These are phyloP conservation scores for Oreochromis grahami DNA, from an alignment of 2,797 vertebrate genomes.

Conservation along the genomic window DNA sequence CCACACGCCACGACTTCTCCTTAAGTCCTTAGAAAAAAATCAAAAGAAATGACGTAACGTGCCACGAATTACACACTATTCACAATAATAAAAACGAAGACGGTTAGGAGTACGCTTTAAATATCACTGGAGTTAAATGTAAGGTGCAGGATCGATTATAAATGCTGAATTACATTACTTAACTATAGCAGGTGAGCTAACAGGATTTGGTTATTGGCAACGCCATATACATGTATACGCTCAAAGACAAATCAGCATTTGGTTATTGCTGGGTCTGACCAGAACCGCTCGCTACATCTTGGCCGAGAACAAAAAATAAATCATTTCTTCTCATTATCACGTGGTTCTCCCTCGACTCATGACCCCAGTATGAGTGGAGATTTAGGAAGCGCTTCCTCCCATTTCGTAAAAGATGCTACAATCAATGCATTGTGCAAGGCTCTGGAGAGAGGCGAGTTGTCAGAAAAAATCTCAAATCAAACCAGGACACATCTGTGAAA, in stretches of 20 bases:
- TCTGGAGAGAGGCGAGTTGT: slow-evolving; percentile 35
- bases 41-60: slow-evolving; percentile 16
- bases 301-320: slow-evolving; percentile 50
- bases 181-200: slow-evolving; percentile 68
- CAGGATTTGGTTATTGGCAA: slow-evolving; percentile 79
- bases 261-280: slow-evolving; percentile 72
- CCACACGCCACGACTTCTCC: slow-evolving; percentile 5
- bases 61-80: slow-evolving; percentile 49
- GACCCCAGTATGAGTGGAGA: neutral
- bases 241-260: slow-evolving; percentile 72
- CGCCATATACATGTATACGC: slow-evolving; percentile 60
- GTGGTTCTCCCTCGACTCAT: slow-evolving; percentile 24
- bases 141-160: slow-evolving; percentile 78
- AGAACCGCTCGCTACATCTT: slow-evolving; percentile 65
- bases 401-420: slow-evolving; percentile 56
- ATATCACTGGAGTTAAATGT: slow-evolving; percentile 72
- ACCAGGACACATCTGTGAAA: slow-evolving; percentile 29
- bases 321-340: neutral
- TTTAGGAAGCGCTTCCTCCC: slow-evolving; percentile 11
- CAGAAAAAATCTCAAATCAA: slow-evolving; percentile 34
- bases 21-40: slow-evolving; percentile 17
- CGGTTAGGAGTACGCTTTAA: slow-evolving; percentile 65
- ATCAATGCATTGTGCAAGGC: slow-evolving; percentile 62
- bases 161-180: slow-evolving; percentile 69
- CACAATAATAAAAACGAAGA: slow-evolving; percentile 60